Evolutionary conservation across 2,113 vertebrate genomes (phyloP), one percentile per base, ranked within the genome.

Genomic region (Pomatorhinus ruficollis): DNA sequence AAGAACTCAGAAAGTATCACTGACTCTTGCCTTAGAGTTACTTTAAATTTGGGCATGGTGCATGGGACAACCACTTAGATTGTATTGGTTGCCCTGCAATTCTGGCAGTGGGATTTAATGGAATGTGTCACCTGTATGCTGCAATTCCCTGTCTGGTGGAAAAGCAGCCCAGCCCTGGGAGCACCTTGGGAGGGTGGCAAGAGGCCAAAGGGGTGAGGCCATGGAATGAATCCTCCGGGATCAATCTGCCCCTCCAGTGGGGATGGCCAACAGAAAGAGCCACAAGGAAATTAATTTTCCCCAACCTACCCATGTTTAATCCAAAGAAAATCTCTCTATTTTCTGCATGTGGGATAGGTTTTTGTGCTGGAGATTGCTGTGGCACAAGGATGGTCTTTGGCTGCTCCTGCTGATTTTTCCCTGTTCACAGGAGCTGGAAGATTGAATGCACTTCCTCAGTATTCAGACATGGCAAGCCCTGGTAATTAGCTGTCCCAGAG

Each of bases 401-500:
- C 69, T 89, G 78, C 50, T 80, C 49, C 79, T 78, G 74, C 28
- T 86, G 19, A 0, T 3, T 66, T 88, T 40, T 69, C 69, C 66
- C 66, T 35, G 11, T 50, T 91, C 86, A 37, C 54, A 76, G 71
- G 56, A 90, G 70, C 47, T 12, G 6, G 35, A 84, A 90, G 85
- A 83, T 21, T 83, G 84, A 95, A 84, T 57, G 61, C 39, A 40
- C 33, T 79, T 47, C 87, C 90, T 96, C 85, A 64, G 85, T 49
- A 89, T 91, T 96, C 92, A 95, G 93, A 61, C 76, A 40, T 49
- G 77, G 76, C 93, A 93, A 59, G 85, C 69, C 39, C 72, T 72
- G 74, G 83, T 94, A 96, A 97, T 94, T 96, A 96, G 91, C 76
- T 87, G 91, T 95, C 93, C 90, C 93, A 86, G 83, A 78, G 71